Base-by-base conservation (phyloP, 2,797 vertebrate genomes). In the Anguilla obscura region DNA sequence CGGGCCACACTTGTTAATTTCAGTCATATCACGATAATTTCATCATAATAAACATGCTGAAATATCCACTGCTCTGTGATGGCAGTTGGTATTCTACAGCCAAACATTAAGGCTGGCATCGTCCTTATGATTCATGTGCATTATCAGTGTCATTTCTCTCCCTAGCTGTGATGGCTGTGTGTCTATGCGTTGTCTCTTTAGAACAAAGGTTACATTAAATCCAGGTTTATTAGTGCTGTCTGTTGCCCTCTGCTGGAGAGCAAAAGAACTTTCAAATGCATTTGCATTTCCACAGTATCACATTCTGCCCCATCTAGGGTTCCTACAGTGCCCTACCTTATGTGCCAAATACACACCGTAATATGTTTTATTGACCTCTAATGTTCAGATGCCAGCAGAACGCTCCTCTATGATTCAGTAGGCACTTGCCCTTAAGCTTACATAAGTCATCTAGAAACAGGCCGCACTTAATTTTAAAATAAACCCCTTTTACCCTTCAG, bases 211-310 rank as follows among this genome's bases (percentile, higher is more conserved):
- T 82, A 18, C 21, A 48, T 10, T 18, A 16, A 56, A 58, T 86
- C 16, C n/a, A 54, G 50, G 48, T 87, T 21, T 88, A 36, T 4
- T 79, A 18, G 40, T 86, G 80, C 40, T 87, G 21, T 52, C 3
- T 45, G 56, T 50, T 79, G 58, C 88, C 88, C 88, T 88, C 89
- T 92, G 89, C 36, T 92, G 90, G 90, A 89, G 36, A 0, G 24
- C 74, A n/a, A 58, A 87, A 52, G 18, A 36, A 14, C 9, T 71
- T 16, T 58, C 27, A 33, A 84, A 16, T 33, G 16, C 40, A 30
- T 36, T 8, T 30, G 21, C 76, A 27, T 63, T 10, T 48, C 33
- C 9, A 48, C 36, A 21, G 76, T 80, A 40, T 48, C 33, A 14
- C 33, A 40, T 40, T 4, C 2, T 21, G 36, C 76, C 33, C 33